phyloP scores from a whole-genome alignment of 2,113 vertebrate species.

The Nycticryphes semicollaris region DNA sequence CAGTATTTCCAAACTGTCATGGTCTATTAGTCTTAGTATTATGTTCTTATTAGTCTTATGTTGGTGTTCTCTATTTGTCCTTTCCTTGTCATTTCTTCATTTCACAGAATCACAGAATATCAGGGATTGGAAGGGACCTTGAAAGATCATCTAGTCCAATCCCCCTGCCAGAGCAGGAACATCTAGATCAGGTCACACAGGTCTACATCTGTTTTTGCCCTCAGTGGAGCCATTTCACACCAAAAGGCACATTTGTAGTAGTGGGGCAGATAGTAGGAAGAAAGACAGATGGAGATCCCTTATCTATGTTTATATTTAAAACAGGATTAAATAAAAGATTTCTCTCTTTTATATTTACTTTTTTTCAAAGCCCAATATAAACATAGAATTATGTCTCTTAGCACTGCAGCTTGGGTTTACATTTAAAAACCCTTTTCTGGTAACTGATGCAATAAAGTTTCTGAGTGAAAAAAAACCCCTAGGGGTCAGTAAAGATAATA shows the following conservation, averaged over 20 bases:
- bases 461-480: background rate
- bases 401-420: background rate
- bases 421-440: background rate
- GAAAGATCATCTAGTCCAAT: too few species aligned
- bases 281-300: background rate
- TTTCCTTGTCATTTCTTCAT: background rate
- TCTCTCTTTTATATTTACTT: background rate
- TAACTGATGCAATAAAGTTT: background rate
- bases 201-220: background rate
- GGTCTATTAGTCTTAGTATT: background rate
- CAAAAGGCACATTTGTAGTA: background rate
- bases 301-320: background rate
- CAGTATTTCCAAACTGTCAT: background rate
- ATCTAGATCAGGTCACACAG: too few species aligned
- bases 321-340: background rate
- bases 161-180: too few species aligned
- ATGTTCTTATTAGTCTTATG: background rate
- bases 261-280: background rate
- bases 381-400: background rate
- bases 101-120: too few species aligned
- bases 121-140: too few species aligned
- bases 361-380: background rate
- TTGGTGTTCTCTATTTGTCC: background rate
- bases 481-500: background rate
- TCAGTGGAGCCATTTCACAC: background rate